Percentiles rank a stretch among this genome's conserved stretches.
phyloP scores from a whole-genome alignment of 2,113 vertebrate species.

The Typhlomys cinereus region DNA sequence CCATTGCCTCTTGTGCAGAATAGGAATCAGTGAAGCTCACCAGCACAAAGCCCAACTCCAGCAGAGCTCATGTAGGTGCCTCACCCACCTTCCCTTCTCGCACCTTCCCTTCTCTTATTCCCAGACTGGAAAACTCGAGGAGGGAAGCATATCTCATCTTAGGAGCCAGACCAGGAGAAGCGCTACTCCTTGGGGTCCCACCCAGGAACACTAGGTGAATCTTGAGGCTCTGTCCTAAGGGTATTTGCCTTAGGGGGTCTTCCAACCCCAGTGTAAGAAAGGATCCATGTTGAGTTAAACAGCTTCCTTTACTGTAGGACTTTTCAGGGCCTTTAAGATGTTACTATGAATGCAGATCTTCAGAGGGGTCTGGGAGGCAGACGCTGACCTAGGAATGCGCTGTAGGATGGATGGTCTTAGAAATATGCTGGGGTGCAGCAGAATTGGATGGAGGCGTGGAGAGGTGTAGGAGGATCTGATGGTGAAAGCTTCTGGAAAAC shows the following conservation, averaged over 20 bases:
- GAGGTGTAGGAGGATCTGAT: too few species aligned
- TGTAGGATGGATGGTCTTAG: not conserved
- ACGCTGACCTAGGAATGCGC: not conserved
- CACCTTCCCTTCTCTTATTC: too few species aligned
- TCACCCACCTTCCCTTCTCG: too few species aligned
- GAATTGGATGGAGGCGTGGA: too few species aligned
- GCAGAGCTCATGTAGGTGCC: too few species aligned
- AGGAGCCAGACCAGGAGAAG: too few species aligned
- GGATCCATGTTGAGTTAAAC: not conserved
- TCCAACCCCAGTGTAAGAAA: not conserved
- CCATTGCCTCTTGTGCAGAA: too few species aligned
- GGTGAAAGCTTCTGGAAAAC: too few species aligned
- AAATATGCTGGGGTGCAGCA: too few species aligned
- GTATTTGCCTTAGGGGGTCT: not conserved
- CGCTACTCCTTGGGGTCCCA: not conserved
- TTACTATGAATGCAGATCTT: not conserved
- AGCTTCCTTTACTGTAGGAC: not conserved
- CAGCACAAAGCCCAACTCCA: rapidly evolving
- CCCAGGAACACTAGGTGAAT: not conserved
- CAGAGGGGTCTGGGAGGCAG: not conserved
- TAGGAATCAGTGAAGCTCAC: not conserved
- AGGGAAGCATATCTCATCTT: not conserved
- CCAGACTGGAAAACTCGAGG: too few species aligned
- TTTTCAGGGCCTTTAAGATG: not conserved
- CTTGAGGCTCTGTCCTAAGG: not conserved